These are phyloP conservation scores for Noctua pronuba DNA, from an alignment of 2,888 invertebrate species.

Conservation along the genomic window DNA sequence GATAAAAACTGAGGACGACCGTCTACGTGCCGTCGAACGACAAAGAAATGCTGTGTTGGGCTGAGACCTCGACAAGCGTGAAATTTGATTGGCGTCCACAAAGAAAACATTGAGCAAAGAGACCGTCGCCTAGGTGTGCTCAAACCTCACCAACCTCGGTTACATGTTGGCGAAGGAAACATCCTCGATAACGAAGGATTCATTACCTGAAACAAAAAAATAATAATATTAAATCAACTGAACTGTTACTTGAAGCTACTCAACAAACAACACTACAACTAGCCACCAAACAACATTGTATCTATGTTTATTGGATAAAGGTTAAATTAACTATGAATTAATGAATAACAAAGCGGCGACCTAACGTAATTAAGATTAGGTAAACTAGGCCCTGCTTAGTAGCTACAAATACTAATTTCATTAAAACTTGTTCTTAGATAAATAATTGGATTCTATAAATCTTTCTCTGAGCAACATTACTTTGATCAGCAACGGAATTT, in stretches of 20 bases:
- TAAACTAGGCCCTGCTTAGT: constrained; percentile 48
- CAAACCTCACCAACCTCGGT: constrained; percentile 43
- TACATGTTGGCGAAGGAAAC: constrained; percentile 27
- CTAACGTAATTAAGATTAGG: constrained; percentile 53
- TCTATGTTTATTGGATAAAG: constrained; percentile 23
- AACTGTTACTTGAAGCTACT: not conserved
- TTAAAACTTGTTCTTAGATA: constrained; percentile 55
- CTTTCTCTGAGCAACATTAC: constrained; percentile 63
- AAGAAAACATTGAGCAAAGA: constrained; percentile 71
- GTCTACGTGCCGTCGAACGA: constrained; percentile 73
- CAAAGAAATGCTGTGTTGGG: constrained; percentile 78
- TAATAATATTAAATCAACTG: constrained; percentile 33
- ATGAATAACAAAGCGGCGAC: constrained; percentile 25
- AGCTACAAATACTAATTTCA: constrained; percentile 45
- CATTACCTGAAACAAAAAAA: constrained; percentile 73
- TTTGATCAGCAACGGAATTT: constrained; percentile 75
- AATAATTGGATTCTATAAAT: constrained; percentile 66
- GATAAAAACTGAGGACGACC: constrained; percentile 84
- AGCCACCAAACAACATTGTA: constrained; percentile 10
- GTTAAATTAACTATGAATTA: constrained; percentile 35
- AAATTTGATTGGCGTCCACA: constrained; percentile 81
- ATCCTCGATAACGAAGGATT: constrained; percentile 23
- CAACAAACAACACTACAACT: constrained; percentile 14
- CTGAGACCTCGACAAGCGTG: constrained; percentile 78
- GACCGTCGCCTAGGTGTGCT: constrained; percentile 52